Evolutionary conservation across 2,888 invertebrate genomes (phyloP).

Genomic region (Napeogenes inachia): DNA sequence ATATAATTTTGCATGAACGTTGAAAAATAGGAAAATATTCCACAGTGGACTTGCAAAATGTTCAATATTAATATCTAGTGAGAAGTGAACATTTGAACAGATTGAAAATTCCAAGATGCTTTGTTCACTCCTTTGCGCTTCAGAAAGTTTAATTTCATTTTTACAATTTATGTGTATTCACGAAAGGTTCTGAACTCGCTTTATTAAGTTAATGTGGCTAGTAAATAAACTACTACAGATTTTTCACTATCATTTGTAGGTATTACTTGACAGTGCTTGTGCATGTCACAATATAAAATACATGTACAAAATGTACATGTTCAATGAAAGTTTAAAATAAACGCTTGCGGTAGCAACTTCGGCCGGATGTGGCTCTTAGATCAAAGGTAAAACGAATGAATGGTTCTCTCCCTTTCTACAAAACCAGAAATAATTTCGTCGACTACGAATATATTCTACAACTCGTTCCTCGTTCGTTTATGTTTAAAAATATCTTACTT

Average conservation of each 20-base stretch:
- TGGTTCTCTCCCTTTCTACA: constrained; percentile 5
- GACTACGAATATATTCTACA: not conserved
- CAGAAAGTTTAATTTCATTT: constrained; percentile 22
- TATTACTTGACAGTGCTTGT: not conserved
- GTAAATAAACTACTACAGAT: not conserved
- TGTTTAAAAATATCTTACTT: not conserved
- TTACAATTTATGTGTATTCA: constrained; percentile 15
- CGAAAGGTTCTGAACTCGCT: constrained; percentile 3
- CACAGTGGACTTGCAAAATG: constrained; percentile 17
- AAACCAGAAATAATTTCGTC: constrained; percentile 12
- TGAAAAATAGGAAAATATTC: constrained; percentile 13
- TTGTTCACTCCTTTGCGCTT: constrained; percentile 23
- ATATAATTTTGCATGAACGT: not conserved
- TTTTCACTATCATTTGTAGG: too few species aligned
- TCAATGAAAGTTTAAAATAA: constrained; percentile 16
- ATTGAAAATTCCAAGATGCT: constrained; percentile 26
- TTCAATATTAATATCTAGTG: constrained; percentile 24
- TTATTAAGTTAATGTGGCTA: not conserved
- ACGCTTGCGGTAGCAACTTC: constrained; percentile 22
- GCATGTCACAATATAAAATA: not conserved
- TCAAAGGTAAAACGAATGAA: constrained; percentile 24
- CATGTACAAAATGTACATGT: not conserved
- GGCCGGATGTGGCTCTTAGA: constrained; percentile 15
- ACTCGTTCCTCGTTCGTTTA: not conserved
- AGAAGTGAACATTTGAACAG: constrained; percentile 23